Conservation (phyloP, 2,113 vertebrate species). For the Pholis gunnellus region DNA sequence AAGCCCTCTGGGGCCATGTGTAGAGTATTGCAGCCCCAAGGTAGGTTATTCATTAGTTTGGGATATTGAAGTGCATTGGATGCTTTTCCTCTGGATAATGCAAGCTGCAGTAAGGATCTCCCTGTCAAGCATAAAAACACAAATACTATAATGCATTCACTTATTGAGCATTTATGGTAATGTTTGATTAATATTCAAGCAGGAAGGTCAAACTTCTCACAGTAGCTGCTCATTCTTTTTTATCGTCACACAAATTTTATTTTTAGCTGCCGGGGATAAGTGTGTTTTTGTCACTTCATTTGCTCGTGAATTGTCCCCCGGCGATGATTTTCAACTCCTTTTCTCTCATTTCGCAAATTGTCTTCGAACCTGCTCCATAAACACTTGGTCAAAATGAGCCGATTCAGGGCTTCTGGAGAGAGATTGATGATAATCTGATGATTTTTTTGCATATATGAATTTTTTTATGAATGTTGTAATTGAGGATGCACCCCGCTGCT, state of each 20-base stretch:
- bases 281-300: slow-evolving; percentile 23
- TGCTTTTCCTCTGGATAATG: slow-evolving; percentile 51
- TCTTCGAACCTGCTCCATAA: slow-evolving; percentile 33
- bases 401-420: slow-evolving; percentile 66
- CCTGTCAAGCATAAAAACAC: slow-evolving; percentile 52
- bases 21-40: slow-evolving; percentile 45
- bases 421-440: slow-evolving; percentile 76
- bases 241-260: slow-evolving; percentile 24
- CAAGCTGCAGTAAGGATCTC: slow-evolving; percentile 39
- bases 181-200: slow-evolving; percentile 53
- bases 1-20: slow-evolving; percentile 42
- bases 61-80: slow-evolving; percentile 48
- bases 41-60: slow-evolving; percentile 65
- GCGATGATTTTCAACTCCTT: slow-evolving; percentile 51
- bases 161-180: slow-evolving; percentile 62
- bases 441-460: slow-evolving; percentile 68
- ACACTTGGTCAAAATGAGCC: slow-evolving; percentile 64
- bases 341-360: slow-evolving; percentile 44
- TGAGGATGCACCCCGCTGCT: slow-evolving; percentile 66
- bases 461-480: slow-evolving; percentile 70
- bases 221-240: slow-evolving; percentile 18
- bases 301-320: not conserved
- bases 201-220: slow-evolving; percentile 41
- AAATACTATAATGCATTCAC: slow-evolving; percentile 51
- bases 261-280: slow-evolving; percentile 25